Evolutionary conservation across 2,113 vertebrate genomes (phyloP), one percentile per base, ranked within the genome.

Genomic region (Halcyon malimbica): DNA sequence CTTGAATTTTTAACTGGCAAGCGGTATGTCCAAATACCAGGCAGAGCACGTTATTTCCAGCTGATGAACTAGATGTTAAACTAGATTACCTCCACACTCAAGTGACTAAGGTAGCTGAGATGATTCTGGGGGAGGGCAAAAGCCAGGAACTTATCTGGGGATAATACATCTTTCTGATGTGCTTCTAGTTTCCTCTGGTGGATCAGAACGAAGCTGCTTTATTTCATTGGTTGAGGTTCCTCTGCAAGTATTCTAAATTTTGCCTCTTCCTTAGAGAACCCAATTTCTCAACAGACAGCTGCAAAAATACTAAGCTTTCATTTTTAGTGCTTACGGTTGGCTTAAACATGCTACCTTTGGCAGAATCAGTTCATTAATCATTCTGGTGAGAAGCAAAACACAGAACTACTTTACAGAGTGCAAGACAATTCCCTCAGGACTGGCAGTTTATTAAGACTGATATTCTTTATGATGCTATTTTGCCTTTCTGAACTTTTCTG

Each of bases 321-420:
- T 42, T 91, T 94, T 94, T 71, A 87, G 44, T 60, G 78, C 93
- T 94, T 60, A 87, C 15, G 1, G 68, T 84, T 78, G 39, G 48
- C 65, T 92, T 71, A 39, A 95, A 39, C 83, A 48, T 0, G 1
- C 57, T 87, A 42, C 89, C 87, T 71, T 16, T 42, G 68, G 84
- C 62, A 91, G 86, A 51, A 29, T 28, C 48, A 53, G 86, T 33
- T 74, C 87, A 84, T 91, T 94, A 85, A 96, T 91, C 87, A 76
- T 35, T 33, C 89, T 59, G 71, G 42, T 62, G 68, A 89, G 60
- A 10, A 89, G 37, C 20, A 94, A 89, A 29, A 26, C 39, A 69
- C 69, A 56, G 41, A 89, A 89, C 53, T 75, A 48, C 77, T 81
- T 59, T 59, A 44, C 89, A 78, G 77, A 93, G 29, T 18, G 68